These are phyloP conservation scores for Phrynocephalus versicolor DNA, from an alignment of 2,113 vertebrate species.

Conservation along the genomic window DNA sequence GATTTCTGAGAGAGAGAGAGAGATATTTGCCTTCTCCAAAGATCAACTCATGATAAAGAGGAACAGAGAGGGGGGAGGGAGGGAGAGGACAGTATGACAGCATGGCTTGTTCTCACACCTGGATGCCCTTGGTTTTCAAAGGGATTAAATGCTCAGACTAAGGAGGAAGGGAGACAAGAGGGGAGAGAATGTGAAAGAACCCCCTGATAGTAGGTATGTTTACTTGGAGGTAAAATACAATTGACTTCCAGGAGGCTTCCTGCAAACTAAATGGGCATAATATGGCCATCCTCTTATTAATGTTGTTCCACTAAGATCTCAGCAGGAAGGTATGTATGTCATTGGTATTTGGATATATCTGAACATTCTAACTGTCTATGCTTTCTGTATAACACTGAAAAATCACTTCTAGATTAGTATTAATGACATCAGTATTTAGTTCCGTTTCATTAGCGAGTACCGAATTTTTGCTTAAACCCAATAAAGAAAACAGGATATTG, in stretches of 20 bases:
- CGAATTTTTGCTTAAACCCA: background rate
- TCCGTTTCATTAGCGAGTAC: background rate
- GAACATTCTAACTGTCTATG: background rate
- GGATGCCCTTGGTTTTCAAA: constrained; percentile 44
- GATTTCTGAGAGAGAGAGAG: background rate
- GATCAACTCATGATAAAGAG: constrained; percentile 30
- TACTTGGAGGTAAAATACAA: background rate
- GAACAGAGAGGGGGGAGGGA: background rate
- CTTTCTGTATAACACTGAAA: background rate
- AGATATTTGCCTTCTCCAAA: background rate
- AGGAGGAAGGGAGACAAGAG: background rate
- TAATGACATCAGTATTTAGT: background rate
- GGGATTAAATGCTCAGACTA: constrained; percentile 10
- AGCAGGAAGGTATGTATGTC: background rate
- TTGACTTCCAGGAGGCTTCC: background rate
- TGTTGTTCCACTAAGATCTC: background rate
- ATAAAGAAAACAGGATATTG: constrained; percentile 23
- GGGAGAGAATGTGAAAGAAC: background rate
- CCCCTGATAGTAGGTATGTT: background rate
- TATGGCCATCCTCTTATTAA: background rate
- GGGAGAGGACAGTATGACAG: background rate
- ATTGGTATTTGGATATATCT: background rate
- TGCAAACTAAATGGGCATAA: background rate
- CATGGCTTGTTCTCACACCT: constrained; percentile 16
- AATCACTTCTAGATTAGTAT: background rate